Evolutionary conservation across 2,888 invertebrate species (phyloP), one percentile per base, ranked within the genome.

Genomic region (Noctua janthe): DNA sequence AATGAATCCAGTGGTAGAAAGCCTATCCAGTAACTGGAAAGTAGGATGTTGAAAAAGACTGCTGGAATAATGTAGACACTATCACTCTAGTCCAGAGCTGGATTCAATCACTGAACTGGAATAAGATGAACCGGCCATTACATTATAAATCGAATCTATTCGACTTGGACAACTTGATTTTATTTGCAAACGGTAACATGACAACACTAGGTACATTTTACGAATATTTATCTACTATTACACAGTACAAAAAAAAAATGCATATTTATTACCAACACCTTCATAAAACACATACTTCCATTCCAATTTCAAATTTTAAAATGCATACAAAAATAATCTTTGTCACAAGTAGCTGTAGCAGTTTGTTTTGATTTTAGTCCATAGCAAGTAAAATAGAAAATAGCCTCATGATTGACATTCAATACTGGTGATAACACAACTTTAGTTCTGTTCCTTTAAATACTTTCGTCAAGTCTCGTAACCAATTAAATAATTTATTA

Each of bases 331-430:
- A 62, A 82, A 54, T 54, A 66, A 56, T 47, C 6, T 70, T 66
- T 15, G 39, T 49, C 54, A 49, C 11, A 49, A 35, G 64, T 35
- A 64, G 17, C 35, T 35, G 35, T 29, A 39, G 51, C 4, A 56
- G 23, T 29, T 59, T 47, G 13, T 54, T 75, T 69, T 59, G 20
- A 49, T 47, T 59, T 67, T 74, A 80, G 15, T 23, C 56, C 74
- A 56, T 35, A 20, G 20, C 75, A 47, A 71, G n/a, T 17, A 47
- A 64, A 51, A 13, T 47, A 47, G 13, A 56, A 10, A 51, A 69
- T 80, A 75, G 80, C 80, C 82, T 75, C 80, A 73, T 13, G 56
- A 47, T 81, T 82, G 43, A 75, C 64, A 67, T 81, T 74, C 17
- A 81, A 82, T 67, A 74, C 73, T 73, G 47, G 4, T 56, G 39